Percentiles rank a stretch among this genome's conserved stretches.
Conservation (phyloP, 1,140 invertebrate genomes). For the Drosophila virilis region DNA sequence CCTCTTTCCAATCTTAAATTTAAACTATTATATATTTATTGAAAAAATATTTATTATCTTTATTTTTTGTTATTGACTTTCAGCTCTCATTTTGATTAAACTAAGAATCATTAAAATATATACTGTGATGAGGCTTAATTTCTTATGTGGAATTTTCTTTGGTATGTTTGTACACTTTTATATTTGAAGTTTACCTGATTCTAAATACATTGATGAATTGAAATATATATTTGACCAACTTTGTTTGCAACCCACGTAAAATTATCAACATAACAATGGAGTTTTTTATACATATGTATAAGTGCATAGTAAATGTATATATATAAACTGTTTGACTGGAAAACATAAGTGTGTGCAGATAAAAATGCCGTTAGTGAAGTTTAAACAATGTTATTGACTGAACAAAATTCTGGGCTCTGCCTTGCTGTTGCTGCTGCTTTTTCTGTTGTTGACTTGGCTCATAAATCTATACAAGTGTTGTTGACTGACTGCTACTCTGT, state of each 20-base stretch:
- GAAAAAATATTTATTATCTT: not conserved
- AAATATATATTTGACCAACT: not conserved
- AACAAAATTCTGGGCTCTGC: conserved; percentile 31
- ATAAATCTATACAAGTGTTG: conserved; percentile 57
- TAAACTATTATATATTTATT: not conserved
- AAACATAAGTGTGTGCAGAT: conserved; percentile 41
- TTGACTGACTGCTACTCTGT: conserved; percentile 36
- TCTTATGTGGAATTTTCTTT: no score
- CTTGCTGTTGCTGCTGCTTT: conserved; percentile 2
- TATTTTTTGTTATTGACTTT: conserved; percentile 1
- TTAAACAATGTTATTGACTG: conserved; percentile 60
- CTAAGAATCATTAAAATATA: not conserved
- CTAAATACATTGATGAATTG: no score
- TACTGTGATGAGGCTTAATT: no score
- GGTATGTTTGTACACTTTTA: not conserved
- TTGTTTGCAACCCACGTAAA: not conserved
- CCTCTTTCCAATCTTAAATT: not conserved
- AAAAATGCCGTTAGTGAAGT: conserved; percentile 49
- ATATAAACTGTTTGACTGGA: conserved; percentile 35
- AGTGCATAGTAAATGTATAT: conserved; percentile 9
- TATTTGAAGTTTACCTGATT: no score
- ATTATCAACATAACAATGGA: not conserved
- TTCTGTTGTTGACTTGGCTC: conserved; percentile 55
- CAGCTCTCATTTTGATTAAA: conserved; percentile 6
- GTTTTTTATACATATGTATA: conserved; percentile 12